Base-by-base conservation (phyloP, 1,140 invertebrate species). In the Branchinecta lindahli region DNA sequence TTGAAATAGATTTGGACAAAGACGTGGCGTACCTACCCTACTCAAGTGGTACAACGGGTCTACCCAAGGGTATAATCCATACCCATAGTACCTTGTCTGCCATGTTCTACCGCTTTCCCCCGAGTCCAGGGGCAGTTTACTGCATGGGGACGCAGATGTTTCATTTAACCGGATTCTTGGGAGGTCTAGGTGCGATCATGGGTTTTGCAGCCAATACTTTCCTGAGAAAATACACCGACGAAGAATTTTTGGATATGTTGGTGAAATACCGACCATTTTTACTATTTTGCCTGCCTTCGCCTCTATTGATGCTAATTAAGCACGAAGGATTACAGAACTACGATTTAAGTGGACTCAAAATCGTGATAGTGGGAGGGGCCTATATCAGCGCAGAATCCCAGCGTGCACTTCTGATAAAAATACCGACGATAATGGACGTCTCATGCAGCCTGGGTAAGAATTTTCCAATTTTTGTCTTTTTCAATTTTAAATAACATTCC, bases 1-100 rank as follows among this genome's bases (percentile, higher is more conserved):
- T 4, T 61, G 12, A 6, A 61, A 61, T 61, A 61, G 52, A 61
- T 20, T 61, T 61, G 12, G 52, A 61, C 12, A 61, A 61, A 12
- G 66, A 70, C 20, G 10, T 44, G 7, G 68, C 45, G 44, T 71
- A 70, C 20, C n/a, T 73, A 9, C 70, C 73, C 8, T 73, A 73
- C 65, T 71, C 73, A 12, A 72, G 72, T 46, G 73, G 73, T 12
- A 73, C 73, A 0, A 73, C 72, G 9, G 73, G 69, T 65, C 72
- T 66, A 65, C 74, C 44, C 70, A 74, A 75, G 73, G 67, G 74
- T 71, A 67, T 76, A 70, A 73, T 76, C 75, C 74, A 80, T 78
- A 72, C 71, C 7, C 68, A 66, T 33, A 3, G 46, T 4, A 71
- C 46, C 8, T n/a, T 72, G 66, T 45, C 66, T 10, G 65, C 65